A percentile compares a stretch with the other conserved stretches of the same genome.
Evolutionary conservation across 2,113 vertebrate genomes (phyloP).

Genomic region (Delphinapterus leucas): DNA sequence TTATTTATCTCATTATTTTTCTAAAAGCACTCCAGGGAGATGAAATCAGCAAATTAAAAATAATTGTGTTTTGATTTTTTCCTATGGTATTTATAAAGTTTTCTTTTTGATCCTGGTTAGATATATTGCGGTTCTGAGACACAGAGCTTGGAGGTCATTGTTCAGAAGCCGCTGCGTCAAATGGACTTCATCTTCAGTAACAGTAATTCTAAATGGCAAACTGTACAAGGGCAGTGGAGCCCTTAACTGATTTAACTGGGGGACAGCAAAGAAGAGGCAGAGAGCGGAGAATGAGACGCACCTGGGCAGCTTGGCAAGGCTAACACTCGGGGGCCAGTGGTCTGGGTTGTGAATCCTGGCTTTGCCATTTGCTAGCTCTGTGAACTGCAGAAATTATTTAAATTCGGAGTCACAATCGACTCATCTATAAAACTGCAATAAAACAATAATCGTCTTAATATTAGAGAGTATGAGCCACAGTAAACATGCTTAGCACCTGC

Average conservation of each 20-base stretch:
- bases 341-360: neutral
- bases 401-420: neutral
- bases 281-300: fast-evolving
- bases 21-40: neutral
- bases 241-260: neutral
- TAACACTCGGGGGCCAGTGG: neutral
- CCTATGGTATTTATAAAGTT: neutral
- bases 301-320: neutral
- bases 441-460: neutral
- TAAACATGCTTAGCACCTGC: neutral
- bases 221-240: neutral
- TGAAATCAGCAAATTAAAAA: neutral
- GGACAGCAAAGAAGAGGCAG: neutral
- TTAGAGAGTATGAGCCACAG: neutral
- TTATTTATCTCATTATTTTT: neutral
- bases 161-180: neutral
- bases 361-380: neutral
- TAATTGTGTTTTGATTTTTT: neutral
- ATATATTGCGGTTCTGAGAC: neutral
- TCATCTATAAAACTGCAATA: neutral
- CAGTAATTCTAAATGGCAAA: neutral
- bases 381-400: neutral
- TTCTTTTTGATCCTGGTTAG: neutral
- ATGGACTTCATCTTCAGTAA: neutral
- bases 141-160: neutral